Evolutionary conservation across 92 coral and sea anemone species (phyloP), one percentile per base, ranked within the genome.

Genomic region (Isaurus tuberculatus): DNA sequence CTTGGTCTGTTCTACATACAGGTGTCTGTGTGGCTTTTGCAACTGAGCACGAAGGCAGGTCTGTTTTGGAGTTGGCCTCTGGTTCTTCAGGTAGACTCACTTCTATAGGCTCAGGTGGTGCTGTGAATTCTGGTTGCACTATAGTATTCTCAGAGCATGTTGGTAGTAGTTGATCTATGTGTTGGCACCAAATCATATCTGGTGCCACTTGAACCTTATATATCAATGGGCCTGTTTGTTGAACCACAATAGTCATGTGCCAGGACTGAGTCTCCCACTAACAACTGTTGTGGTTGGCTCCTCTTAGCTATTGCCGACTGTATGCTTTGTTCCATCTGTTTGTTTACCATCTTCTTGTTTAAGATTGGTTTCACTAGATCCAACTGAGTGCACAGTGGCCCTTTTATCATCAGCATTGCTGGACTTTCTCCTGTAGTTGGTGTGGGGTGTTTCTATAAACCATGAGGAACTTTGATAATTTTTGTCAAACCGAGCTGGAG

Each of bases 391-490:
- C 70, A 19, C 36, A 65, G 32, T 27, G 70, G 32, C 8, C 70
- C 8, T 65, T 30, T 30, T 15, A 65, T 22, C 70, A 65, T 28
- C 8, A 65, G 70, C 36, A 22, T 28, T 26, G 42, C 70, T 5
- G 70, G 70, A 30, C 70, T 65, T 13, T 65, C 70, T 28, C 37
- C 70, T 6, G 22, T 65, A 20, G 82, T 84, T 19, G 79, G 28
- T 73, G 88, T 16, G 83, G 88, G 5, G 83, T 84, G 61, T 84
- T 84, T 34, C 42, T 36, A 36, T 36, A 36, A 36, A 36, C 42
- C 42, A 0, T 36, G 42, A 36, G 42, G 42, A 36, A 36, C 42
- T 36, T 36, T 36, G 42, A 3, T 36, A 36, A 36, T 36, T 36
- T 36, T 36, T 36, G 4, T 36, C 42, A 2, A 36, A 36, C 42